Conservation (phyloP, 1,140 invertebrate genomes). For the Zaprionus taronus region DNA sequence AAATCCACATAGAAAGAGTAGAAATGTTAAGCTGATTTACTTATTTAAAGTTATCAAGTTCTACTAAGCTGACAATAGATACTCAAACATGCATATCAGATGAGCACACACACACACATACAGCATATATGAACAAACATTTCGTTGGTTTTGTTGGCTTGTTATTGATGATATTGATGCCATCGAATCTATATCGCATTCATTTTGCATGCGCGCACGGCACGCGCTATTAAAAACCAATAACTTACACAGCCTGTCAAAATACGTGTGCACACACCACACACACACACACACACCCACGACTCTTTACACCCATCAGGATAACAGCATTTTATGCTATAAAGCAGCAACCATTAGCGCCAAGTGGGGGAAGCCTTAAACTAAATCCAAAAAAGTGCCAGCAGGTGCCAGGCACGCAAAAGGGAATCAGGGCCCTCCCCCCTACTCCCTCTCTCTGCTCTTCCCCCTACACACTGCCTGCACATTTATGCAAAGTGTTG, state of each 20-base stretch:
- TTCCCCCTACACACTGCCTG: slow-evolving; percentile 6
- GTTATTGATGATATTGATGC: slow-evolving; percentile 40
- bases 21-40: background rate
- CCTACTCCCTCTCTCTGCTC: background rate
- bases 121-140: slow-evolving; percentile 23
- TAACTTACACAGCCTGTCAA: slow-evolving; percentile 67
- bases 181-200: slow-evolving; percentile 5
- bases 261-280: slow-evolving; percentile 32
- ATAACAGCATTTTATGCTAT: slow-evolving; percentile 60
- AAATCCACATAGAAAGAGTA: background rate
- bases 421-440: slow-evolving; percentile 26
- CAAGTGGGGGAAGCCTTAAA: slow-evolving; percentile 20
- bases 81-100: background rate
- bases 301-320: background rate
- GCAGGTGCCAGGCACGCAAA: slow-evolving; percentile 67
- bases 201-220: slow-evolving; percentile 39
- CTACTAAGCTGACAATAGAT: background rate
- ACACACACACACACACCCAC: slow-evolving; percentile 3
- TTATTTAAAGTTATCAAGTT: background rate
- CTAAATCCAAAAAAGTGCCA: slow-evolving; percentile 30
- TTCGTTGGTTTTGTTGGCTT: slow-evolving; percentile 10
- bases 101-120: background rate
- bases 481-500: slow-evolving; percentile 60
- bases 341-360: slow-evolving; percentile 53
- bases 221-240: slow-evolving; percentile 65